Base-by-base conservation (phyloP, 2,113 vertebrate species). In the Suncus etruscus region DNA sequence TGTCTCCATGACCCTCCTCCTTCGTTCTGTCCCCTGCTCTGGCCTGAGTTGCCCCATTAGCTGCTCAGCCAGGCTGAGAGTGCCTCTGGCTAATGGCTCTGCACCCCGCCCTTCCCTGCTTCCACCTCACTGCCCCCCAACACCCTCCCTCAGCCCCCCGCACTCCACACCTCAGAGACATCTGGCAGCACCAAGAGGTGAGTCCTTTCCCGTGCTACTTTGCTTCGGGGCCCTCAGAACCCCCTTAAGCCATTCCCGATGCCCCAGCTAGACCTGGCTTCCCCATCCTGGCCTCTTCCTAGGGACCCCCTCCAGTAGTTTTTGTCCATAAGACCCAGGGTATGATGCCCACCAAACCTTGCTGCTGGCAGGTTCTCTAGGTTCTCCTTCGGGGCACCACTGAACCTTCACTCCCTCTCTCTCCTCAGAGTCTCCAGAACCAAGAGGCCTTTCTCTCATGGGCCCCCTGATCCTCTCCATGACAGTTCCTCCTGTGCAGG, bases 41-140 rank as follows among this genome's bases (percentile, higher is more conserved):
- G 31, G 82, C 50, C 25, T 0, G 31, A 86, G 83, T 94, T 47
- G 94, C 86, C 80, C 93, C 95, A 94, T 95, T 96, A 95, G 94
- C 94, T 95, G 95, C 95, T 96, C 93, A 94, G 25, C 91, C 93
- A 90, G 75, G 83, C 95, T 95, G 83, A 77, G 9, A 32, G 45
- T 1, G 22, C 58, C 69, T 31, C 0, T 39, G 31, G 90, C 74
- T 95, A 95, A 97, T 95, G 94, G 86, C 90, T 74, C 78, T 72
- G 45, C 47, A 50, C 83, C 87, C 85, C 51, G 31, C 92, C 96
- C 95, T 91, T 69, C 88, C 9, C 73, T 76, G 50, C 63, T 95
- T 95, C 91, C 80, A 0, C 93, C 80, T 91, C 95, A 90, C 74
- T 94, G 93, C 87, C 54, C 68, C 69, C 0, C 2, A 74, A 74